These are phyloP conservation scores for Leptura quadrifasciata DNA, from an alignment of 2,888 invertebrate genomes.

Conservation along the genomic window DNA sequence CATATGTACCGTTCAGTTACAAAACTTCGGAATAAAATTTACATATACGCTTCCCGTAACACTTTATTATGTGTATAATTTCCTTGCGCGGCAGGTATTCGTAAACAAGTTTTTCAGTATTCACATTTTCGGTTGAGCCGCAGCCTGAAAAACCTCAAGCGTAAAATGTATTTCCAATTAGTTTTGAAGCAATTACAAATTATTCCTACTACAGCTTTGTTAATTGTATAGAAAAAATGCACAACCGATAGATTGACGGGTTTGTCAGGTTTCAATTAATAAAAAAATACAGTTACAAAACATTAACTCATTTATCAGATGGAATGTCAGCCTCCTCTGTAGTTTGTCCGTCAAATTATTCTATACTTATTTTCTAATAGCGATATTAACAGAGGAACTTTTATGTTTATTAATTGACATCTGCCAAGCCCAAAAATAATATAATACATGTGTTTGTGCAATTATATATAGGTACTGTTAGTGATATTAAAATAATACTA, in stretches of 20 bases:
- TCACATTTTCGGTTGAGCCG: not conserved
- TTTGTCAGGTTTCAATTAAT: conserved; percentile 24
- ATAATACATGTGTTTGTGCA: conserved; percentile 3
- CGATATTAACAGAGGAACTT: not conserved
- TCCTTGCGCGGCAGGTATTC: conserved; percentile 29
- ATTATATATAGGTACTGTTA: not conserved
- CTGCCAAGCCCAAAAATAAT: conserved; percentile 10
- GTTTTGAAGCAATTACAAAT: conserved; percentile 3
- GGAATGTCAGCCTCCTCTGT: conserved; percentile 35
- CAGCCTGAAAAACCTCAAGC: not conserved
- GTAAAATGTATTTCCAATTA: conserved; percentile 3
- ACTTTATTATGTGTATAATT: conserved; percentile 29
- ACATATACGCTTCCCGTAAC: conserved; percentile 34
- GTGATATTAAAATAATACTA: not conserved
- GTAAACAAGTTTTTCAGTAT: conserved; percentile 37
- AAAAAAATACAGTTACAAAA: conserved; percentile 32
- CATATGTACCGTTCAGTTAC: not conserved
- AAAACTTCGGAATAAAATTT: conserved; percentile 34
- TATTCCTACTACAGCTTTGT: not conserved
- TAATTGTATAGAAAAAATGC: conserved; percentile 15
- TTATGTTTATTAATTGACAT: conserved; percentile 30
- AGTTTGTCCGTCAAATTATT: conserved; percentile 39
- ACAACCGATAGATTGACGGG: conserved; percentile 14
- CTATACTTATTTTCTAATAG: conserved; percentile 26
- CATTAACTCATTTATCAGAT: conserved; percentile 39